Base-by-base conservation (phyloP, 1,140 invertebrate species). In the Helicoverpa armigera region DNA sequence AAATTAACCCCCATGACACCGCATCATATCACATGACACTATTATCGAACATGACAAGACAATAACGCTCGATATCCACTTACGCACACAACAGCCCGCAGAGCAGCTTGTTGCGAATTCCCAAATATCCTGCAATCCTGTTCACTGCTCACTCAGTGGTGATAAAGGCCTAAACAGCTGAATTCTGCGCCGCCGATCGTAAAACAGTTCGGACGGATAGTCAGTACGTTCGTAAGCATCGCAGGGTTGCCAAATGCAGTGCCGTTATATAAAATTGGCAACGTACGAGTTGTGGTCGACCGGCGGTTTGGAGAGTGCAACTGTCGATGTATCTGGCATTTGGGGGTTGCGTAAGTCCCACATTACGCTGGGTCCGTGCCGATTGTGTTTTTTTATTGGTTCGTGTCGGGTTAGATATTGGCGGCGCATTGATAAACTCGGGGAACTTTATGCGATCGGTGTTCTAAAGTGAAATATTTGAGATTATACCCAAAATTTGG, bases 211-310 rank as follows among this genome's bases (percentile, higher is more conserved):
- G 73, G 73, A 75, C 35, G 73, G 56, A 75, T 75, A 75, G 73
- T 12, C 67, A 10, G 10, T 51, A 14, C 11, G 67, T n/a, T 2
- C 18, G 35, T 50, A 58, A 43, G 56, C 56, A 61, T 10, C 16
- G 48, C 16, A 16, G 35, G 56, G 56, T 53, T 75, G 73, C 73
- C 73, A 75, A 75, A 75, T 75, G 73, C 43, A 61, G 35, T 75
- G 73, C 35, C 56, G 58, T 75, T 75, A 74, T 75, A 75, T 75
- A 75, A 75, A 75, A 75, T 75, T 75, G 73, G 73, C 73, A 75
- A 50, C 73, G 61, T 11, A n/a, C 73, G 56, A 75, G 73, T 75
- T 75, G 56, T 75, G 73, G 73, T 43, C 73, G 35, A 0, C 51
- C 72, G 51, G 56, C 4, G 73, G 73, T 75, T 75, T 61, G 29